These are phyloP conservation scores for Tetragonisca angustula DNA, from an alignment of 2,888 invertebrate species.

Conservation along the genomic window DNA sequence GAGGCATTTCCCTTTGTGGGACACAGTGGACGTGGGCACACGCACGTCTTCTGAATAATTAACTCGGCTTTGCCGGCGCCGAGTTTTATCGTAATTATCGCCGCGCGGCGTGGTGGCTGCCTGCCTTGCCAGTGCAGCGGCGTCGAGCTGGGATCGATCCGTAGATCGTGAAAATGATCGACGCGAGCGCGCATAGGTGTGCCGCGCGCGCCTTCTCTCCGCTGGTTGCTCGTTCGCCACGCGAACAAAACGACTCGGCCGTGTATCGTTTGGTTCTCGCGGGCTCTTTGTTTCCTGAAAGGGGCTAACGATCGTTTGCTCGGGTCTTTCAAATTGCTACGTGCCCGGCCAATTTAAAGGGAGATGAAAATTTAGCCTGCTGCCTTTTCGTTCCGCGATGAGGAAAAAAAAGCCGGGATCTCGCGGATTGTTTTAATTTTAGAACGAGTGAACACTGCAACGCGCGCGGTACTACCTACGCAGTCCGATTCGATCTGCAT, in stretches of 20 bases:
- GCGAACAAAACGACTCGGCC: conserved; percentile 37
- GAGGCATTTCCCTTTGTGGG: conserved; percentile 63
- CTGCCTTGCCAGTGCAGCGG: conserved; percentile 21
- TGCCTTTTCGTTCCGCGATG: neutral
- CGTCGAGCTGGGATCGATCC: conserved; percentile 56
- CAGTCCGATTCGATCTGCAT: neutral
- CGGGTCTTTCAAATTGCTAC: neutral
- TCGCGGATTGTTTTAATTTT: conserved; percentile 37
- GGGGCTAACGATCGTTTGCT: neutral
- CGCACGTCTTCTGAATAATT: conserved; percentile 67
- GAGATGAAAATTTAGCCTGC: neutral
- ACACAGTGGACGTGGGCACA: conserved; percentile 54
- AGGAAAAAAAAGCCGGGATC: neutral
- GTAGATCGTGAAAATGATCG: conserved; percentile 69
- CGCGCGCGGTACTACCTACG: neutral
- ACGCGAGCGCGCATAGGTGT: conserved; percentile 34
- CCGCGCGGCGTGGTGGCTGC: conserved; percentile 30
- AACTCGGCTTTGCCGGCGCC: conserved; percentile 61
- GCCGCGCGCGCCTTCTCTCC: conserved; percentile 15
- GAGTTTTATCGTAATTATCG: conserved; percentile 73
- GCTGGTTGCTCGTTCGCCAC: conserved; percentile 20
- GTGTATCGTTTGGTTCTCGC: conserved; percentile 3
- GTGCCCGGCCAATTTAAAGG: neutral
- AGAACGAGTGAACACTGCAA: conserved; percentile 12
- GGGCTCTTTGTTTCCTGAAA: conserved; percentile 8